These are phyloP conservation scores for Apis cerana DNA, from an alignment of 1,140 invertebrate species.

Conservation along the genomic window DNA sequence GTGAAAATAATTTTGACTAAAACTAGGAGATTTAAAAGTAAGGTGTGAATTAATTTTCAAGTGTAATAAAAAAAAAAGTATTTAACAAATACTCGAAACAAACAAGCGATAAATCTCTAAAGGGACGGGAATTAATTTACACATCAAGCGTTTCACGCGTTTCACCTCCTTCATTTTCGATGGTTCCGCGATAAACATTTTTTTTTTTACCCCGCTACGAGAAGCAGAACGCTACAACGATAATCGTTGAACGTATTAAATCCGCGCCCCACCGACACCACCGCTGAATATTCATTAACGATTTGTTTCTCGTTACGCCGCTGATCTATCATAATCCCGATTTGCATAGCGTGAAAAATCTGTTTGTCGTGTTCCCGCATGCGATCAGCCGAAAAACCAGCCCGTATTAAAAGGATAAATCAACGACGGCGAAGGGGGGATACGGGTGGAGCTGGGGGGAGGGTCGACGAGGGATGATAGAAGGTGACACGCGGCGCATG, in stretches of 20 bases:
- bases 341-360: slow-evolving; percentile 25
- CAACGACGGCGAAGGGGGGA: background rate
- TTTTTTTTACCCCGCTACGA: too few species aligned
- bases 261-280: background rate
- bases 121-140: too few species aligned
- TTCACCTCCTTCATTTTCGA: background rate
- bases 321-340: slow-evolving; percentile 1
- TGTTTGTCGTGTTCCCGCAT: slow-evolving; percentile 4
- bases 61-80: too few species aligned
- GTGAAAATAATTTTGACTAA: too few species aligned
- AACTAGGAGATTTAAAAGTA: too few species aligned
- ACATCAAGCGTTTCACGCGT: background rate
- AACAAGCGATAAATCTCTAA: too few species aligned
- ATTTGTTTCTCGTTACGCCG: slow-evolving; percentile 7
- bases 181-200: background rate
- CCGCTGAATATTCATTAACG: slow-evolving; percentile 29
- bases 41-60: too few species aligned
- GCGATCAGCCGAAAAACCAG: slow-evolving; percentile 14
- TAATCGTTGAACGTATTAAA: slow-evolving; percentile 26
- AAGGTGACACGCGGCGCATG: slow-evolving; percentile 32
- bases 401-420: slow-evolving; percentile 34
- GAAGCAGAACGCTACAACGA: background rate
- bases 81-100: too few species aligned
- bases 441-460: background rate
- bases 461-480: background rate